phyloP scores from a whole-genome alignment of 2,797 vertebrate genomes.

The Sitta carolinensis region DNA sequence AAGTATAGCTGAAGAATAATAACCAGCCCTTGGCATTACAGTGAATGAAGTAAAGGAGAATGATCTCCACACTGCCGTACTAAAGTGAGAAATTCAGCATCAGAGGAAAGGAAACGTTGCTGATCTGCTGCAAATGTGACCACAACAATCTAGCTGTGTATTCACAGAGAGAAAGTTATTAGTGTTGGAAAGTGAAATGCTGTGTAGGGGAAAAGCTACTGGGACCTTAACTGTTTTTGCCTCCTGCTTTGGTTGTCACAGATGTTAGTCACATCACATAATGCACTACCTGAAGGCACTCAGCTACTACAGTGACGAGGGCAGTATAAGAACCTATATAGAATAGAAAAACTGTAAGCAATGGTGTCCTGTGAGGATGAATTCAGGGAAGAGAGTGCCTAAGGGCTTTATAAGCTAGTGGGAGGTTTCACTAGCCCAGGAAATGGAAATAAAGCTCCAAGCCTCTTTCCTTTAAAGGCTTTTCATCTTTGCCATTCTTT shows the following conservation, averaged over 20 bases:
- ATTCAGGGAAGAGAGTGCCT: slow-evolving; percentile 13
- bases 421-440: not conserved
- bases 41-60: not conserved
- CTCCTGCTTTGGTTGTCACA: slow-evolving; percentile 46
- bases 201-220: not conserved
- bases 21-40: not conserved
- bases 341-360: slow-evolving; percentile 27
- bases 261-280: slow-evolving; percentile 25
- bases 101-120: not conserved
- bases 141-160: not conserved
- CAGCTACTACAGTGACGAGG: not conserved
- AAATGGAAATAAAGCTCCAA: slow-evolving; percentile 26
- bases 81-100: not conserved
- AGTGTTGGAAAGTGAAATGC: slow-evolving; percentile 16
- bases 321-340: not conserved
- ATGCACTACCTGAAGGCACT: slow-evolving; percentile 19
- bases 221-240: not conserved
- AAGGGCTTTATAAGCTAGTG: not conserved
- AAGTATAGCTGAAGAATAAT: not conserved
- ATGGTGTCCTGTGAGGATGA: slow-evolving; percentile 8
- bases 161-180: slow-evolving; percentile 39
- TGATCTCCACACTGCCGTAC: not conserved
- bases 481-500: not conserved
- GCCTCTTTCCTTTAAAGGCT: not conserved
- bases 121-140: not conserved